Percentiles rank a stretch among this genome's conserved stretches.
These are phyloP conservation scores for Buathra laborator DNA, from an alignment of 2,888 invertebrate species.

Conservation along the genomic window DNA sequence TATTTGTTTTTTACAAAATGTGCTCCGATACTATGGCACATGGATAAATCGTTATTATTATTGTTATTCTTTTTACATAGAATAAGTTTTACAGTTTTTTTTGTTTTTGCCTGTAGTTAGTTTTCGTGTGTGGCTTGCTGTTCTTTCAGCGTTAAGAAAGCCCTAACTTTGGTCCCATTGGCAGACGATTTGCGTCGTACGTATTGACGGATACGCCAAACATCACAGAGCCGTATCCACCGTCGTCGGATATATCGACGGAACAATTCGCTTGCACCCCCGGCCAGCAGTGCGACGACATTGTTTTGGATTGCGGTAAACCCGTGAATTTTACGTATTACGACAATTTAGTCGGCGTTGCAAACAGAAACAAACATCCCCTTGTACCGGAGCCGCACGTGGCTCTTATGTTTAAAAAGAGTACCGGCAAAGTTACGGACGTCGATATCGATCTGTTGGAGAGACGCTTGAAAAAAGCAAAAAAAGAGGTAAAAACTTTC, in stretches of 20 bases:
- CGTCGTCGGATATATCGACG: constrained; percentile 63
- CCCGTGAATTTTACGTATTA: constrained; percentile 95
- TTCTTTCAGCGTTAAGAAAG: constrained; percentile 83
- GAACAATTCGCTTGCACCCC: constrained; percentile 78
- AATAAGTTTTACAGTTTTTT: constrained; percentile 74
- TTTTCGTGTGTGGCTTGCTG: constrained; percentile 84
- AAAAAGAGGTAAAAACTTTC: constrained; percentile 87
- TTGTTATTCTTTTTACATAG: background rate
- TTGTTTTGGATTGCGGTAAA: constrained; percentile 93
- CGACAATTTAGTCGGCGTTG: constrained; percentile 94
- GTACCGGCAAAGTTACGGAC: constrained; percentile 88
- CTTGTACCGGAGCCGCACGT: constrained; percentile 94
- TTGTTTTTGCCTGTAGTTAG: constrained; percentile 84
- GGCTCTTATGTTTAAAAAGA: constrained; percentile 91
- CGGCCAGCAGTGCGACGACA: constrained; percentile 86
- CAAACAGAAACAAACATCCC: constrained; percentile 93
- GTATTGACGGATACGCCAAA: constrained; percentile 81
- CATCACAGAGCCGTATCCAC: constrained; percentile 72
- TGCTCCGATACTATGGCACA: background rate
- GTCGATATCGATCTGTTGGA: constrained; percentile 92
- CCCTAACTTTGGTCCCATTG: constrained; percentile 83
- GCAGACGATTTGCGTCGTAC: constrained; percentile 83
- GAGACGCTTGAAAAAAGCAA: constrained; percentile 91
- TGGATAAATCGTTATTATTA: background rate
- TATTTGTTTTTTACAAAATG: too few species aligned